A percentile compares a stretch with the other conserved stretches of the same genome.
These are phyloP conservation scores for Scrobipalpa atriplicella DNA, from an alignment of 2,888 invertebrate genomes.

Conservation along the genomic window DNA sequence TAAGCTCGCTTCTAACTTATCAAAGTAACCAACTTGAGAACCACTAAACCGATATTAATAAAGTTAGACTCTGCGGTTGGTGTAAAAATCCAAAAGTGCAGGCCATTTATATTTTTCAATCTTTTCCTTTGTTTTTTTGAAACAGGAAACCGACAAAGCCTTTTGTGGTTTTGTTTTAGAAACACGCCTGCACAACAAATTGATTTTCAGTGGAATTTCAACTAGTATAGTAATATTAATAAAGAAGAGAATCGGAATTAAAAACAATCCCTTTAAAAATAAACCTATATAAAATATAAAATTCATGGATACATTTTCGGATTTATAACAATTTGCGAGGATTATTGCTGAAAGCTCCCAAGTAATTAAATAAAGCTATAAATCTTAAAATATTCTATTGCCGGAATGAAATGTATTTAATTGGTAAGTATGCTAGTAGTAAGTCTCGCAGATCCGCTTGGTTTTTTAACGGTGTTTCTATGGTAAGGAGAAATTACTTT, in stretches of 20 bases:
- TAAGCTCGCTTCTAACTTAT: background rate
- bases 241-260: background rate
- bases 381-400: slow-evolving; percentile 1
- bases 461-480: no score
- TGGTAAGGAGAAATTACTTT: no score
- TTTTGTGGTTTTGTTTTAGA: no score
- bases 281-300: background rate
- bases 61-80: no score
- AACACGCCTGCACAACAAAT: no score
- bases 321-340: background rate
- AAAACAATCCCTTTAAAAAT: background rate
- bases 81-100: no score
- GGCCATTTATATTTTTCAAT: no score
- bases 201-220: no score
- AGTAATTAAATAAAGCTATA: background rate
- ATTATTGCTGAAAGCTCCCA: background rate
- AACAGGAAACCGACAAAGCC: no score
- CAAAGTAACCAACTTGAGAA: background rate
- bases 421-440: background rate
- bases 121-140: no score
- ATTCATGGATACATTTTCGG: background rate
- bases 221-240: no score
- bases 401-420: slow-evolving; percentile 5
- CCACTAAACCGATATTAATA: background rate
- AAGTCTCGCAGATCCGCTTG: background rate